Conservation (phyloP, 2,888 invertebrate species). For the Gisinianus flammeolus region DNA sequence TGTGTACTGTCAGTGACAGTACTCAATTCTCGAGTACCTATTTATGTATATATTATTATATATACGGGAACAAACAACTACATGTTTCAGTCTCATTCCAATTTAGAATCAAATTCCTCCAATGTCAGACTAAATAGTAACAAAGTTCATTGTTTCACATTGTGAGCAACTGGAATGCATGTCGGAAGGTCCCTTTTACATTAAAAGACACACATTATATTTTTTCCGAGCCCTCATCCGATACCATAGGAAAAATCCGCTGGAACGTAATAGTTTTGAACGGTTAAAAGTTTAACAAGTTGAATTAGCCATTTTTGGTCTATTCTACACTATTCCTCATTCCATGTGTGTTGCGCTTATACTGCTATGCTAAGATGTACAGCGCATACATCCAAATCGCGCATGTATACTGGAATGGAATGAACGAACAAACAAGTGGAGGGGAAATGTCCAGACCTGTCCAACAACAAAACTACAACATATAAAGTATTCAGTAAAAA, state of each 20-base stretch:
- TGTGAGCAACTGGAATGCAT: conserved; percentile 19
- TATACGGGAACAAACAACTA: neutral
- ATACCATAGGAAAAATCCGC: neutral
- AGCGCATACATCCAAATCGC: neutral
- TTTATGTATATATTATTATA: too few relatives aligned
- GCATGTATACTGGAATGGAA: neutral
- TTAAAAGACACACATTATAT: neutral
- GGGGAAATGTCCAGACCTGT: neutral
- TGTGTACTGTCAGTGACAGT: too few relatives aligned
- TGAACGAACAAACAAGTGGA: neutral
- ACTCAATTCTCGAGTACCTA: too few relatives aligned
- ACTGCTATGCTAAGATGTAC: too few relatives aligned
- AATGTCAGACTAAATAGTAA: conserved; percentile 15
- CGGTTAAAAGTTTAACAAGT: neutral
- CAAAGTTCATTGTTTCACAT: conserved; percentile 27
- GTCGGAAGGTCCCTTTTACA: neutral
- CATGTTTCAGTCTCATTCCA: neutral
- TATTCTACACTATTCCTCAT: neutral
- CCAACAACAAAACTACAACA: conserved; percentile 14
- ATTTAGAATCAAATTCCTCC: conserved; percentile 14
- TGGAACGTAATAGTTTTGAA: neutral
- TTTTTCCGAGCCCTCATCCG: neutral
- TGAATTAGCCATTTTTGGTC: conserved; percentile 18
- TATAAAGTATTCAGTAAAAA: neutral
- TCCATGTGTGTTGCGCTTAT: too few relatives aligned